phyloP scores from a whole-genome alignment of 1,140 invertebrate species.

The Drosophila ercepeae region DNA sequence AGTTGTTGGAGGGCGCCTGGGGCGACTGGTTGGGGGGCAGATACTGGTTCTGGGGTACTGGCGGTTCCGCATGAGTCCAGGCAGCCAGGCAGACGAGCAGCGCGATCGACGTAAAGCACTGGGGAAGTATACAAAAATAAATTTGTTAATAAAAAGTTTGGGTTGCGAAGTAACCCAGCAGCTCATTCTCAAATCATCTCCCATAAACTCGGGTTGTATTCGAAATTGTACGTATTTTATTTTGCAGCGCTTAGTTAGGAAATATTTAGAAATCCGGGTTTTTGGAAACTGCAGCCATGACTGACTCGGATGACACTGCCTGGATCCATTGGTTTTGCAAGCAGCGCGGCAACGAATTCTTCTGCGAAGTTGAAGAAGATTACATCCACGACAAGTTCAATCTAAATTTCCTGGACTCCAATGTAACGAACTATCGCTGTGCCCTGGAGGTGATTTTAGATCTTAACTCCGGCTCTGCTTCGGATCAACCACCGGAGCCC shows the following conservation, averaged over 20 bases:
- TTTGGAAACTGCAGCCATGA: conserved; percentile 34
- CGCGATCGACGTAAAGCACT: conserved; percentile 82
- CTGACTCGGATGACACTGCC: conserved; percentile 59
- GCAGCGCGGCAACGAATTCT: conserved; percentile 73
- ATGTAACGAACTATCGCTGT: conserved; percentile 65
- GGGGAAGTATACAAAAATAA: neutral
- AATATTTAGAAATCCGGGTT: neutral
- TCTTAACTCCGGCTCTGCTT: conserved; percentile 92
- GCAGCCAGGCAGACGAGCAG: conserved; percentile 76
- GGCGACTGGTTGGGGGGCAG: conserved; percentile 84
- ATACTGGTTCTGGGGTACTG: conserved; percentile 85
- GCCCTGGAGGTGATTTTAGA: conserved; percentile 68
- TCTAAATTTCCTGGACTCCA: conserved; percentile 60
- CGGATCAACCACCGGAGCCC: conserved; percentile 98
- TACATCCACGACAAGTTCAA: conserved; percentile 76
- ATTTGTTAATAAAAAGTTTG: too few relatives aligned
- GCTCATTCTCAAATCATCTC: neutral
- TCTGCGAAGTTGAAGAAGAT: conserved; percentile 66
- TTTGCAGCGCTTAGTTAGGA: neutral
- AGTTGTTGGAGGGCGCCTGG: conserved; percentile 74
- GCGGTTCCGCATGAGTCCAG: conserved; percentile 83
- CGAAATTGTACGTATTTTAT: conserved; percentile 4
- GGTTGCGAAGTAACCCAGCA: neutral
- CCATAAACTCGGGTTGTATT: neutral
- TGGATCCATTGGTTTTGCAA: conserved; percentile 74